Evolutionary conservation across 2,888 invertebrate genomes (phyloP).

Genomic region (Escarpia spicata): DNA sequence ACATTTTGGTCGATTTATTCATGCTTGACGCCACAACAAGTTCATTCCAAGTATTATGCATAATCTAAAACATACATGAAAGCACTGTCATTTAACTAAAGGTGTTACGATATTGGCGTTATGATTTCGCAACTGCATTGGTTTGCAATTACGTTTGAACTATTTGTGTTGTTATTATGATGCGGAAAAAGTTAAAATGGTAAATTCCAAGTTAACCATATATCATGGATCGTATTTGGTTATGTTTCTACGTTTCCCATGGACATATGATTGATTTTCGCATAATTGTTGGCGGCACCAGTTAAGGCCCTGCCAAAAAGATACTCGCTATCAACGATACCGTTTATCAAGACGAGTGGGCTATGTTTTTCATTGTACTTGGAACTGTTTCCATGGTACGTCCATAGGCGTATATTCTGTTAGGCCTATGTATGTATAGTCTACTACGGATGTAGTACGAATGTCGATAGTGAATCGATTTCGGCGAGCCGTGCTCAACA

Average conservation of each 20-base stretch:
- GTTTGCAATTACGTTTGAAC: too few relatives aligned
- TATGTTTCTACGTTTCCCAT: background rate
- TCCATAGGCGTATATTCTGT: too few relatives aligned
- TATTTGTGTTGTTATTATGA: too few relatives aligned
- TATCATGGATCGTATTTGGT: background rate
- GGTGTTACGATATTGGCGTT: too few relatives aligned
- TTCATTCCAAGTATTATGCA: background rate
- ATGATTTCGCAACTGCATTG: too few relatives aligned
- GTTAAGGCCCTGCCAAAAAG: background rate
- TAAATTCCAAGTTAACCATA: background rate
- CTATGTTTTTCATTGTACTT: background rate
- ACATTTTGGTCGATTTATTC: background rate
- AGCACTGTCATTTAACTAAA: background rate
- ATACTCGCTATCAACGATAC: background rate
- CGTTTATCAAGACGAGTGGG: background rate
- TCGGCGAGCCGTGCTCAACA: background rate
- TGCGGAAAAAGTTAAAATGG: too few relatives aligned
- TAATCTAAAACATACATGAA: background rate
- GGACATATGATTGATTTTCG: background rate
- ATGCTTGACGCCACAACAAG: background rate
- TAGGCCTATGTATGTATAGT: background rate
- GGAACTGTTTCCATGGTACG: background rate
- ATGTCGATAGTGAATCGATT: background rate
- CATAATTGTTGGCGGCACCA: background rate
- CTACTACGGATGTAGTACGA: background rate